These are phyloP conservation scores for Rhynchophorus ferrugineus DNA, from an alignment of 1,140 invertebrate species.

Conservation along the genomic window DNA sequence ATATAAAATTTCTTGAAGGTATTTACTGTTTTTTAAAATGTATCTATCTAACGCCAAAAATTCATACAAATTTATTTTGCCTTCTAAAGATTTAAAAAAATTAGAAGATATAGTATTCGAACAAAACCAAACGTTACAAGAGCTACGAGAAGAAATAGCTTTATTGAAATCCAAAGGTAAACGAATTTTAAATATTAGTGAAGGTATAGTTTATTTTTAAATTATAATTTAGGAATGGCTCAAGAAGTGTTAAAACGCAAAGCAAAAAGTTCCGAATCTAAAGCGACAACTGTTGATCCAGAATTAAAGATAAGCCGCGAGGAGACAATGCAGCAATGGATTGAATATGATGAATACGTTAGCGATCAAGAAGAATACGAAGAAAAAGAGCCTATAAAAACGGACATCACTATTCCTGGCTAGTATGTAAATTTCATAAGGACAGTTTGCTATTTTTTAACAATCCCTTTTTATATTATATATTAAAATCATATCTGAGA, in stretches of 20 bases:
- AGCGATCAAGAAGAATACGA: conserved; percentile 12
- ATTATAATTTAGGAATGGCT: conserved; percentile 8
- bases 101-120: conserved; percentile 36
- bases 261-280: neutral
- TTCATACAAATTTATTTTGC: too few species aligned
- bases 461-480: too few species aligned
- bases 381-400: conserved; percentile 8
- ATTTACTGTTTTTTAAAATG: too few species aligned
- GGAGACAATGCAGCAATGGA: conserved; percentile 11
- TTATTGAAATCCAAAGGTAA: conserved; percentile 32
- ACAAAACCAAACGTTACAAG: conserved; percentile 23
- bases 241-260: conserved; percentile 9
- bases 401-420: conserved; percentile 12
- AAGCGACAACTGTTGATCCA: conserved; percentile 1
- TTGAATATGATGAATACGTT: conserved; percentile 21
- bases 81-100: conserved; percentile 31
- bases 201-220: neutral
- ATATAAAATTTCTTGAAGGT: conserved; percentile 37
- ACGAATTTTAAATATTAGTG: neutral
- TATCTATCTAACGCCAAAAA: too few species aligned
- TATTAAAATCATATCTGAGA: too few species aligned
- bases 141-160: conserved; percentile 34
- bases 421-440: conserved; percentile 14
- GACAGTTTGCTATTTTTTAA: neutral
- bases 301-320: conserved; percentile 6